Percentiles rank a stretch among this genome's conserved stretches.
Conservation (phyloP, 2,888 invertebrate species). For the Epiblema foenella region DNA sequence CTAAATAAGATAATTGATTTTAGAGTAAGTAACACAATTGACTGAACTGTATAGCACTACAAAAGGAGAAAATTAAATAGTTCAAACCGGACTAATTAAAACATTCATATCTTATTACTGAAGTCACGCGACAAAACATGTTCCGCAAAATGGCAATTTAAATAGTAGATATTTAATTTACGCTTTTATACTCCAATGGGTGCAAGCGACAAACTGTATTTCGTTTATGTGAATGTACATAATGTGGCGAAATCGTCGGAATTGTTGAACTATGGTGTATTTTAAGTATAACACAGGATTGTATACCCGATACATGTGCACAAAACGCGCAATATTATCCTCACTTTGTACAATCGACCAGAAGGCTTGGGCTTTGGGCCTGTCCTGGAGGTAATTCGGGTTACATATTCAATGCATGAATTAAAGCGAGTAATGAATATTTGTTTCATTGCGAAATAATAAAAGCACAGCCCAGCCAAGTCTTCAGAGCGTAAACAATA, state of each 20-base stretch:
- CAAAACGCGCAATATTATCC: not conserved
- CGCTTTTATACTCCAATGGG: too few relatives aligned
- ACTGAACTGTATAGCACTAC: too few relatives aligned
- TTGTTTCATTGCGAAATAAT: constrained; percentile 35
- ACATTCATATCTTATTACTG: too few relatives aligned
- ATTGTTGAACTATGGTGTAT: not conserved
- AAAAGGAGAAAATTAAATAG: too few relatives aligned
- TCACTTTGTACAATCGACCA: not conserved
- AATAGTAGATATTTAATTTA: too few relatives aligned
- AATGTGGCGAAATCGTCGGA: not conserved
- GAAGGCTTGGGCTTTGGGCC: not conserved
- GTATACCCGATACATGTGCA: not conserved
- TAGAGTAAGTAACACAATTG: too few relatives aligned
- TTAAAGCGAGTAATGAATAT: constrained; percentile 35
- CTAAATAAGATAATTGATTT: too few relatives aligned
- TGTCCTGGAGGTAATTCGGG: constrained; percentile 4
- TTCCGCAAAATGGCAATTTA: too few relatives aligned
- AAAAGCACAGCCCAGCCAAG: constrained; percentile 34
- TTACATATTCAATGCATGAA: constrained; percentile 27
- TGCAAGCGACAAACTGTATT: too few relatives aligned
- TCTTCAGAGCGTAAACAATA: constrained; percentile 38
- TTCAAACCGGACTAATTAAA: too few relatives aligned
- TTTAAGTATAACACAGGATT: not conserved
- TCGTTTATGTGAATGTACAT: too few relatives aligned
- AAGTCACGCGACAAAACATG: too few relatives aligned